Evolutionary conservation across 2,797 vertebrate genomes (phyloP), one percentile per base, ranked within the genome.

Genomic region (Danio albolineatus): DNA sequence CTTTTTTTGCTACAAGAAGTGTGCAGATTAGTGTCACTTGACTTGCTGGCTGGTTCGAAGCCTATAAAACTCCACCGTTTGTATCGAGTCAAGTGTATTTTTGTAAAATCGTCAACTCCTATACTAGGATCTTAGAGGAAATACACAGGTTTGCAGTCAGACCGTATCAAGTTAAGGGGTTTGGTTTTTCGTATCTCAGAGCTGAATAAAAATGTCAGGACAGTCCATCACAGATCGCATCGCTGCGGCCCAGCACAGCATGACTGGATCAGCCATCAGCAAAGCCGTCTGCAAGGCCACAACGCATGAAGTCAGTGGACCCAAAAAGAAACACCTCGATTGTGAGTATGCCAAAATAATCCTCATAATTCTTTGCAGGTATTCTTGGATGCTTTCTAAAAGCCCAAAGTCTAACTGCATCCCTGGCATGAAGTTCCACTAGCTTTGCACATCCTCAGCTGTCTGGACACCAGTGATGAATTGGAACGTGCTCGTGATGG

Each of bases 141-240:
- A 43, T 14, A 65, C n/a, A 64, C 65, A 43, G 28, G 3, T 44
- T 69, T 69, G 17, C 41, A 13, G 53, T 12, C 7, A 78, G 69
- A 78, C 59, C 62, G 77, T 2, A 62, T 67, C 53, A 48, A 67
- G 41, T 77, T 48, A 67, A 57, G 75, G 5, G 1, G 43, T 57
- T 10, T 28, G 28, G 2, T 57, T 66, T 56, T 41, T 59, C 28
- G 0, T 17, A 46, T 44, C 28, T 75, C 39, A 41, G 36, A 79
- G 43, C 9, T 43, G 60, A 66, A 53, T 56, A 43, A 86, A 83
- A 48, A 96, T 97, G 96, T 97, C 96, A 85, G 96, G 96, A 64
- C 96, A 97, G 82, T 96, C 95, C 53, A 95, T 97, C 88, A 97
- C 96, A 56, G 96, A 97, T 90, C 94, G 96, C 89, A 96, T 97